Evolutionary conservation across 2,888 invertebrate genomes (phyloP), one percentile per base, ranked within the genome.

Genomic region (Trachelus stipa): DNA sequence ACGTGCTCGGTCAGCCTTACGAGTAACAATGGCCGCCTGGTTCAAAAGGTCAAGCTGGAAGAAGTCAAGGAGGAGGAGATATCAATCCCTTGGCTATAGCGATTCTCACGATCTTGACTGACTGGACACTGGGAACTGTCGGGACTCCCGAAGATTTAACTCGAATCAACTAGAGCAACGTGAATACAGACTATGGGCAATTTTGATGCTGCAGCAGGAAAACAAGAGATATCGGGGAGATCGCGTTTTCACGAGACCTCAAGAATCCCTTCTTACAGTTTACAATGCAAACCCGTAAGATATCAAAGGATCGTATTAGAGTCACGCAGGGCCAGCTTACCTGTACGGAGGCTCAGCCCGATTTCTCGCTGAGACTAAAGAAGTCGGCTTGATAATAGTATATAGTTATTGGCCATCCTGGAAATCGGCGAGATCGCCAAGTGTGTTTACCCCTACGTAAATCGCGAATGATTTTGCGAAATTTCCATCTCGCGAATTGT

Each of bases 401-500:
- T 56, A 56, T 56, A 56, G 56, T 56, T 56, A 56, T 56, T 56
- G 56, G 56, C 56, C 56, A 56, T 56, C 56, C 23, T 56, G 15
- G 23, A 56, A 23, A 56, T 56, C 56, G 56, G 9, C 23, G 56
- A 56, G 56, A 56, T 56, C 56, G 23, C 23, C 23, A 56, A 56
- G 56, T 56, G 31, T 12, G 71, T 31, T 31, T 31, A 33, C 33
- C 31, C 71, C 15, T 34, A 31, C 71, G 15, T 71, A 71, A 71
- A 71, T 31, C 31, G 31, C 71, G 81, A 85, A 85, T 86, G 87
- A 88, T 87, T 86, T 83, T 84, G 85, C 85, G 84, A 85, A 88
- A 87, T 88, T 88, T 88, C 85, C 85, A 84, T 86, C 84, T 85
- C 85, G 84, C 86, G 85, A 86, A 83, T 78, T 80, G 69, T 30